phyloP scores from a whole-genome alignment of 2,113 vertebrate species.

The Macaca mulatta region DNA sequence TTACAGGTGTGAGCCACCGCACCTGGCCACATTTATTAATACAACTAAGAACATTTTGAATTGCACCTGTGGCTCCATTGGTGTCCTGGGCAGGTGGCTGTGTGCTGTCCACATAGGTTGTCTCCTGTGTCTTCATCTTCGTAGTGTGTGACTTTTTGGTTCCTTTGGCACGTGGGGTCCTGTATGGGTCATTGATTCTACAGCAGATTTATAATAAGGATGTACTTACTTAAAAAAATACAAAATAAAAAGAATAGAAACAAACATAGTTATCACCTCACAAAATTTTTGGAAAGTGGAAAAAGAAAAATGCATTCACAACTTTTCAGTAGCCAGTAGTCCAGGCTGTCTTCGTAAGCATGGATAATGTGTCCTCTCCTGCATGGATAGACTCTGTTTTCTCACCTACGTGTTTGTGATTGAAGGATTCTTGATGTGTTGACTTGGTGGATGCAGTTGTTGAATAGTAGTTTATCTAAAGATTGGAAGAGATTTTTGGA shows the following conservation, averaged over 20 bases:
- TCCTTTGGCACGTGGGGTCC: background rate
- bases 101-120: rapidly evolving
- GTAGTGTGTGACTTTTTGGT: background rate
- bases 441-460: background rate
- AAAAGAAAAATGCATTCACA: background rate
- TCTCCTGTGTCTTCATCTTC: background rate
- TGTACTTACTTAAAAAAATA: background rate
- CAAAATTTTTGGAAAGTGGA: background rate
- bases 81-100: background rate
- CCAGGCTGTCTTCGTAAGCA: background rate
- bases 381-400: background rate
- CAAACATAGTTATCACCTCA: background rate
- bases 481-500: background rate
- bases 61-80: background rate
- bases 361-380: background rate
- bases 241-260: background rate
- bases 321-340: background rate
- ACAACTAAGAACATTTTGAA: background rate
- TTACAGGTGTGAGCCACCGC: too few relatives aligned
- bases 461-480: background rate
- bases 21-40: background rate
- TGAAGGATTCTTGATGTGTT: background rate
- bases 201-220: background rate
- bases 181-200: background rate
- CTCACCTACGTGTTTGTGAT: background rate